phyloP scores from a whole-genome alignment of 37 sponge, comb jelly and placozoan genomes.

The Beroe forskalii region DNA sequence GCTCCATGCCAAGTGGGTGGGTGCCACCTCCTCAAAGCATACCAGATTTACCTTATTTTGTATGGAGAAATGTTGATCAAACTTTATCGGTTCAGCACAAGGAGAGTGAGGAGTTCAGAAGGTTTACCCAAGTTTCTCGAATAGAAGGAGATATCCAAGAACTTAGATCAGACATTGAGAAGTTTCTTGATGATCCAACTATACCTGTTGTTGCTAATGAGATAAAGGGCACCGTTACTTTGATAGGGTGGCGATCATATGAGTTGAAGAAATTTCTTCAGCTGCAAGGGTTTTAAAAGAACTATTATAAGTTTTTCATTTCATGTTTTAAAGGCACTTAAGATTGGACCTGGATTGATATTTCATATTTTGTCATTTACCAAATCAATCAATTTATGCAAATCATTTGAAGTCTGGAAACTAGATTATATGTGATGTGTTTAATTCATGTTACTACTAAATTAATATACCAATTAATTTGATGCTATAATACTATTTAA shows the following conservation, averaged over 20 bases:
- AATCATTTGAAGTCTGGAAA: no score
- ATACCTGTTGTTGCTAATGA: conserved; percentile 54
- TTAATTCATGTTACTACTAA: no score
- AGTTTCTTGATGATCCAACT: conserved; percentile 45
- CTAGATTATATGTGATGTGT: no score
- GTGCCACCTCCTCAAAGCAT: not conserved
- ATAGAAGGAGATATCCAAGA: conserved; percentile 44
- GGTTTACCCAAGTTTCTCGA: not conserved
- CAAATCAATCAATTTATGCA: no score
- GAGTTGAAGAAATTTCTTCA: conserved; percentile 42
- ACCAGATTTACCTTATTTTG: conserved; percentile 36
- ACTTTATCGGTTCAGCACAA: conserved; percentile 46
- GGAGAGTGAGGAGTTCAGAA: not conserved
- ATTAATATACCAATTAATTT: no score
- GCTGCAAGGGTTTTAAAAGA: conserved; percentile 37
- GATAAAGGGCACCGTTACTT: conserved; percentile 24
- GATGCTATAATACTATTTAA: no score
- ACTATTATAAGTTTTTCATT: no score
- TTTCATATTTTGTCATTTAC: no score
- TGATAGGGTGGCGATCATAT: conserved; percentile 19
- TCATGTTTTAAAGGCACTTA: not conserved
- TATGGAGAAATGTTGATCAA: conserved; percentile 50
- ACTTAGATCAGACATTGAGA: not conserved
- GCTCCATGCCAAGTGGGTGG: conserved; percentile 42
- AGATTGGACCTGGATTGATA: not conserved